phyloP scores from a whole-genome alignment of 1,140 invertebrate genomes.

The Lucilia sericata region DNA sequence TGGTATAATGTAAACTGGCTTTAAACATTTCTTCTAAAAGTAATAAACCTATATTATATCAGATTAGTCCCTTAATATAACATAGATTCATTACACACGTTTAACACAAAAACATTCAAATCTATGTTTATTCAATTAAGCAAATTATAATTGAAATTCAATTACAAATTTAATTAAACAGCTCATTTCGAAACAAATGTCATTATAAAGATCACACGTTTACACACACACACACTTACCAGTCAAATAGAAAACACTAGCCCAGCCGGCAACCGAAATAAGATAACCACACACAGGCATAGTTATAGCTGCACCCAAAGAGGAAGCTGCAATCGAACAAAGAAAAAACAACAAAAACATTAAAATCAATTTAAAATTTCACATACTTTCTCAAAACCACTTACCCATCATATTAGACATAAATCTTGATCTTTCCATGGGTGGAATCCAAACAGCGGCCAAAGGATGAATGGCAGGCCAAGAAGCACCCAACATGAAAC shows the following conservation, averaged over 20 bases:
- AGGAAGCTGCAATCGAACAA: constrained; percentile 74
- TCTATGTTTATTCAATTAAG: too few species aligned
- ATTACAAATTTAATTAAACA: too few species aligned
- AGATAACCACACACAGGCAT: constrained; percentile 85
- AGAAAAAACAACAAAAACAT: constrained; percentile 13
- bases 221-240: constrained; percentile 68
- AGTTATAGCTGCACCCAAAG: constrained; percentile 84
- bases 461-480: constrained; percentile 93
- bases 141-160: too few species aligned
- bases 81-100: too few species aligned
- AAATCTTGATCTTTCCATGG: constrained; percentile 88
- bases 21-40: too few species aligned
- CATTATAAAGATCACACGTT: too few species aligned
- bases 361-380: not conserved
- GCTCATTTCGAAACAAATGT: too few species aligned
- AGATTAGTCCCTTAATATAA: too few species aligned
- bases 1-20: too few species aligned
- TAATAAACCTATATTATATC: too few species aligned
- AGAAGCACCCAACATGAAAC: constrained; percentile 85
- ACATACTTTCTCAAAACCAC: constrained; percentile 50
- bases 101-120: too few species aligned
- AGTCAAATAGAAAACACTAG: constrained; percentile 87
- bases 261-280: constrained; percentile 84
- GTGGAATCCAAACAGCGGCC: constrained; percentile 91
- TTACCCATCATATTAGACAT: constrained; percentile 89